Conservation (phyloP, 2,888 invertebrate genomes). For the Mesorhabditis belari region DNA sequence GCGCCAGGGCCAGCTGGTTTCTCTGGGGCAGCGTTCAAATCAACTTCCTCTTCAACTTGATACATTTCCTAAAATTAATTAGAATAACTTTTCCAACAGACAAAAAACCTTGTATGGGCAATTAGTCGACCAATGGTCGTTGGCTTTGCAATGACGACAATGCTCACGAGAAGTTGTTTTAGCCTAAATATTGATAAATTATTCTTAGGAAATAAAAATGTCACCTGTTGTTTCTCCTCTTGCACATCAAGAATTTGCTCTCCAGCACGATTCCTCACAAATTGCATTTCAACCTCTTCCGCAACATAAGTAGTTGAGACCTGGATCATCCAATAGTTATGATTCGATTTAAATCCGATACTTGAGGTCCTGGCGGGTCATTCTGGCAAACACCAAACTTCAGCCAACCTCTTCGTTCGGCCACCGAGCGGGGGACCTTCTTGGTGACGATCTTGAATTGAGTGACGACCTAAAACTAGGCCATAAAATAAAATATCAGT, state of each 20-base stretch:
- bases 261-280: constrained; percentile 53
- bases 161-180: constrained; percentile 37
- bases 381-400: constrained; percentile 86
- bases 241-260: constrained; percentile 56
- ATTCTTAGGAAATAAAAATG: too few relatives aligned
- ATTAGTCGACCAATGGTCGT: constrained; percentile 92
- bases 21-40: constrained; percentile 24
- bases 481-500: background rate
- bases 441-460: constrained; percentile 69
- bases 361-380: constrained; percentile 91
- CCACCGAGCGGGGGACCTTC: constrained; percentile 72
- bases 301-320: constrained; percentile 85
- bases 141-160: constrained; percentile 51
- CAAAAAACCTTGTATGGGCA: constrained; percentile 98
- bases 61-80: too few relatives aligned
- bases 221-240: constrained; percentile 47
- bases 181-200: too few relatives aligned
- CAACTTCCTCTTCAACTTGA: constrained; percentile 25
- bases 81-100: too few relatives aligned
- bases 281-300: constrained; percentile 87
- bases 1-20: constrained; percentile 16
- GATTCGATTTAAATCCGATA: background rate
- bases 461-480: constrained; percentile 54
- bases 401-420: constrained; percentile 80
- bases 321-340: background rate